Conservation (phyloP, 2,888 invertebrate species). For the Aphidoletes aphidimyza region DNA sequence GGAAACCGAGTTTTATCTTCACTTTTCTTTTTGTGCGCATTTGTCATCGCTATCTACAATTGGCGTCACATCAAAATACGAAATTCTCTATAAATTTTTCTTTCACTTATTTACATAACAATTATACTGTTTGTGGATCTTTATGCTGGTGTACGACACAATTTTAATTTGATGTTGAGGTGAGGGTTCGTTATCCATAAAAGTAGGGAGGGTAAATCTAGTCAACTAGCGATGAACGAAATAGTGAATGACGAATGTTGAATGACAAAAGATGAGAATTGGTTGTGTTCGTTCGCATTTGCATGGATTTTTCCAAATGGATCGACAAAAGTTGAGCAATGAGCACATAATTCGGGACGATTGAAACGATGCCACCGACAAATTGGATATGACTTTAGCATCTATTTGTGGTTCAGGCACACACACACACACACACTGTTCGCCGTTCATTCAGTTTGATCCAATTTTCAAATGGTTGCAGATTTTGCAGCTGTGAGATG, state of each 20-base stretch:
- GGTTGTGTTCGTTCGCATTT: not conserved
- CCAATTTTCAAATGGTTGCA: slow-evolving; percentile 9
- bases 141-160: not conserved
- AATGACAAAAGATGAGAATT: not conserved
- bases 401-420: slow-evolving; percentile 40
- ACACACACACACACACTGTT: no score
- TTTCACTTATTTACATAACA: slow-evolving; percentile 48
- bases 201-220: not conserved
- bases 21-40: not conserved
- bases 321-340: not conserved
- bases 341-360: not conserved
- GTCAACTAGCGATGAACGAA: not conserved
- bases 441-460: slow-evolving; percentile 13
- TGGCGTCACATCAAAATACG: slow-evolving; percentile 39
- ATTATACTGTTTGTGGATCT: slow-evolving; percentile 19
- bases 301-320: slow-evolving; percentile 6
- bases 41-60: not conserved
- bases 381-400: slow-evolving; percentile 33
- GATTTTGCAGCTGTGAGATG: slow-evolving; percentile 19
- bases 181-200: not conserved
- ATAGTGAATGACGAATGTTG: not conserved
- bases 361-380: not conserved
- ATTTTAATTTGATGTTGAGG: slow-evolving; percentile 10
- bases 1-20: not conserved
- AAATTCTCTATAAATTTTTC: slow-evolving; percentile 17